Conservation (phyloP, 2,888 invertebrate genomes). For the Pandemis cinnamomeana region DNA sequence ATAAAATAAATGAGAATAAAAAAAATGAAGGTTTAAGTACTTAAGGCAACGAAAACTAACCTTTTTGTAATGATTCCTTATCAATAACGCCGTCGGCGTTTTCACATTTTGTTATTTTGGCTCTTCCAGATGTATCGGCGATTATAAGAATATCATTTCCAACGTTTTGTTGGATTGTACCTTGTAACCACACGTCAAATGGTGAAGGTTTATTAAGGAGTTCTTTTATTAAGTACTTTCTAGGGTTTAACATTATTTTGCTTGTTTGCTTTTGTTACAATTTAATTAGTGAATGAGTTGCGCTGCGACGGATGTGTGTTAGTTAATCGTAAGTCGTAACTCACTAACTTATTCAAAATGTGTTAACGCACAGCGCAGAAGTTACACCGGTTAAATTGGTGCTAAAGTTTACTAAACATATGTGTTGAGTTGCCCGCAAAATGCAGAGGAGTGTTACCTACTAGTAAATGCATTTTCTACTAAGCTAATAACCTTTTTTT, state of each 20-base stretch:
- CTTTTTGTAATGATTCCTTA: slow-evolving; percentile 68
- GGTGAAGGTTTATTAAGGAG: slow-evolving; percentile 65
- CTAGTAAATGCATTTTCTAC: too few relatives aligned
- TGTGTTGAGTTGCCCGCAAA: too few relatives aligned
- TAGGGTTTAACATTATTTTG: slow-evolving; percentile 64
- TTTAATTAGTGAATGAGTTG: neutral
- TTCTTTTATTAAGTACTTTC: slow-evolving; percentile 71
- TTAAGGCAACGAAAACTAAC: slow-evolving; percentile 50
- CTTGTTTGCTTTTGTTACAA: neutral
- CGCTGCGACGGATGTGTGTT: too few relatives aligned
- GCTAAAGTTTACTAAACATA: too few relatives aligned
- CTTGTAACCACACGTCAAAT: slow-evolving; percentile 77
- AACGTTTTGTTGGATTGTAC: slow-evolving; percentile 77
- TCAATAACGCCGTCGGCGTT: slow-evolving; percentile 71
- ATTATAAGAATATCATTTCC: slow-evolving; percentile 76
- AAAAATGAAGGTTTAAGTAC: neutral
- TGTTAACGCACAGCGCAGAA: too few relatives aligned
- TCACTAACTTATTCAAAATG: too few relatives aligned
- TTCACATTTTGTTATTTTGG: slow-evolving; percentile 76
- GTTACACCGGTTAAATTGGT: too few relatives aligned
- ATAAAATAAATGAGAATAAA: too few relatives aligned
- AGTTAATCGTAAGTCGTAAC: too few relatives aligned
- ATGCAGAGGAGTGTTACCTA: too few relatives aligned
- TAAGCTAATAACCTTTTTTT: too few relatives aligned
- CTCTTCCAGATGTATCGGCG: slow-evolving; percentile 68